phyloP scores from a whole-genome alignment of 2,797 vertebrate species.

The Gymnodraco acuticeps region DNA sequence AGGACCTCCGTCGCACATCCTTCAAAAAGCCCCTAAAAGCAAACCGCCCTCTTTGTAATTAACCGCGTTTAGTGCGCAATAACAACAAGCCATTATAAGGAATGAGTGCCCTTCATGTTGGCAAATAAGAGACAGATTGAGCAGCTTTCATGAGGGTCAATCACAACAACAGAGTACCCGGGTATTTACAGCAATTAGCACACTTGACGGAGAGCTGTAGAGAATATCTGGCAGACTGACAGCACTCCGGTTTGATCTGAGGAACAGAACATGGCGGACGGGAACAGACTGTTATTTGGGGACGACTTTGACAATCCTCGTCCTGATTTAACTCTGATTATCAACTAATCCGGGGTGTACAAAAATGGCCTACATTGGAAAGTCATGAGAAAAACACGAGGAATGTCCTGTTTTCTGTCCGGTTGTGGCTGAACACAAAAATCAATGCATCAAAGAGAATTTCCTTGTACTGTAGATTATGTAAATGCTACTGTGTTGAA shows the following conservation, averaged over 20 bases:
- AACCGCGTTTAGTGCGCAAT: conserved; percentile 46
- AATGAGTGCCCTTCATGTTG: conserved; percentile 36
- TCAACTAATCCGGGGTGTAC: background rate
- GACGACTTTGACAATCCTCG: conserved; percentile 4
- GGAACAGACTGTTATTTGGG: conserved; percentile 22
- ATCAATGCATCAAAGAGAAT: too few species aligned
- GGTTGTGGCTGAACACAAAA: background rate
- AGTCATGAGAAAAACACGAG: background rate
- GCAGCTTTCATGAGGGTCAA: conserved; percentile 65
- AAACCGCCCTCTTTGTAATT: conserved; percentile 38
- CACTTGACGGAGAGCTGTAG: conserved; percentile 59
- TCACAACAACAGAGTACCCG: conserved; percentile 50
- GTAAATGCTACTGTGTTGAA: too few species aligned
- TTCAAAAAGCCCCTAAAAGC: conserved; percentile 23
- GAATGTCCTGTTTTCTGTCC: conserved; percentile 1
- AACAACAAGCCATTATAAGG: conserved; percentile 48
- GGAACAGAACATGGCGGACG: conserved; percentile 2
- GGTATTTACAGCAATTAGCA: conserved; percentile 70
- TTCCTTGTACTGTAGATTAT: too few species aligned
- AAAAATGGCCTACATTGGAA: background rate
- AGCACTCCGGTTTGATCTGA: background rate
- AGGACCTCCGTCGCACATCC: conserved; percentile 3
- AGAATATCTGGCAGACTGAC: conserved; percentile 41
- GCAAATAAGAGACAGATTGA: conserved; percentile 63
- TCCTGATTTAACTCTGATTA: conserved; percentile 20